Evolutionary conservation across 1,140 invertebrate species (phyloP), one percentile per base, ranked within the genome.

Genomic region (Helicoverpa zea): DNA sequence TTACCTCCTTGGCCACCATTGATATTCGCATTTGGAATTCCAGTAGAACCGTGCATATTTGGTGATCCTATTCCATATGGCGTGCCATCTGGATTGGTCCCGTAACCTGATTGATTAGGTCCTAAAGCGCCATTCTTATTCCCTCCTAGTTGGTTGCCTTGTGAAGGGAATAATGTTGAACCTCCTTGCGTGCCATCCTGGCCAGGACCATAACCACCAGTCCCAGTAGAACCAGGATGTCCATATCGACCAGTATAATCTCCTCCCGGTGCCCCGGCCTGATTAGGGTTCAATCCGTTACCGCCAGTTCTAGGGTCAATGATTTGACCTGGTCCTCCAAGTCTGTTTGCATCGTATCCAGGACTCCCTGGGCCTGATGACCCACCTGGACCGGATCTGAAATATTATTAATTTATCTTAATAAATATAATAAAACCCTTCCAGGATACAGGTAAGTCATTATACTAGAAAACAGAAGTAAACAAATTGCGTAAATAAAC

Each of bases 131-230:
- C 77, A 61, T 61, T 70, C 13, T 51, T 70, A 9, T 43, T 30
- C 47, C 14, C 30, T 49, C 80, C 80, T 30, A 73, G 80, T 61
- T 47, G 43, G 52, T 81, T 68, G 23, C 30, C 76, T 72, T 51
- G 52, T 35, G 23, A 11, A 14, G 66, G 16, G 11, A 13, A 49
- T n/a, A 68, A 68, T 13, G 18, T 7, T 23, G 66, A 16, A 70
- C 66, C 64, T 1, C 43, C 47, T 51, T 18, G 47, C 13, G 64
- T 29, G 11, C 47, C 47, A 14, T 70, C 66, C 14, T 52, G 51
- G 13, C 66, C 66, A 14, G 66, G 47, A 16, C 35, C 47, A 13
- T 23, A 49, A 10, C 43, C 66, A 7, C 66, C 66, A 30, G 14
- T 35, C 11, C 30, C 35, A 16, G 59, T 30, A 29, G 29, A 10